Base-by-base conservation (phyloP, 2,797 vertebrate genomes). In the Melanotaenia maccullochi region DNA sequence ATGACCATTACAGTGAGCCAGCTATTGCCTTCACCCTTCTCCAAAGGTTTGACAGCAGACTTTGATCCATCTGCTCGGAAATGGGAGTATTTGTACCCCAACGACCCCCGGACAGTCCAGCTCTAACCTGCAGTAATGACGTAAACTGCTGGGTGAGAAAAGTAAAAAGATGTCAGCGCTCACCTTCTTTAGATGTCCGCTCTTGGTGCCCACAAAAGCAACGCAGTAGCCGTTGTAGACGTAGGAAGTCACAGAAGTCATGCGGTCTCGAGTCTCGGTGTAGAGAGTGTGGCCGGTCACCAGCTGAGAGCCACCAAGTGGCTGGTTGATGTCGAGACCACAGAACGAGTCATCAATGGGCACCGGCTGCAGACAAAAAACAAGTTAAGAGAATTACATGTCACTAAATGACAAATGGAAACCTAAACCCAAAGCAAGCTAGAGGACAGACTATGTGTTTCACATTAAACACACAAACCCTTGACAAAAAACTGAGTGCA, bases 331-430 rank as follows among this genome's bases (percentile, higher is more conserved):
- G 93, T 99, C 98, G 52, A 99, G 91, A 63, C 98, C 98, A 0
- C 98, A 99, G 95, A 99, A 99, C 8, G 96, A 96, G 92, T 99
- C 98, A 24, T 99, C 97, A 0, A 99, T 99, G 74, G 97, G 97
- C 65, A 99, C 97, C 0, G 98, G 98, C 98, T 99, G 79, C 38
- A 87, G 63, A 68, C 52, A 30, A 55, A 18, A 2, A 60, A 57
- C n/a, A 1, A 57, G 9, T 47, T 71, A 68, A 68, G 0, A 24
- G 7, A 57, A 22, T 18, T 1, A 42, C 36, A 6, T 5, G 16
- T 14, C 13, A 67, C 55, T 13, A 18, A 59, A 63, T 44, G 28
- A 33, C 7, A 60, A 33, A 13, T 24, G 18, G 32, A 47, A 58
- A 57, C 25, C 33, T 3, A 22, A 73, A 65, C 51, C 24, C 9